Evolutionary conservation across 2,888 invertebrate species (phyloP).

Genomic region (Trissolcus brochymenae): DNA sequence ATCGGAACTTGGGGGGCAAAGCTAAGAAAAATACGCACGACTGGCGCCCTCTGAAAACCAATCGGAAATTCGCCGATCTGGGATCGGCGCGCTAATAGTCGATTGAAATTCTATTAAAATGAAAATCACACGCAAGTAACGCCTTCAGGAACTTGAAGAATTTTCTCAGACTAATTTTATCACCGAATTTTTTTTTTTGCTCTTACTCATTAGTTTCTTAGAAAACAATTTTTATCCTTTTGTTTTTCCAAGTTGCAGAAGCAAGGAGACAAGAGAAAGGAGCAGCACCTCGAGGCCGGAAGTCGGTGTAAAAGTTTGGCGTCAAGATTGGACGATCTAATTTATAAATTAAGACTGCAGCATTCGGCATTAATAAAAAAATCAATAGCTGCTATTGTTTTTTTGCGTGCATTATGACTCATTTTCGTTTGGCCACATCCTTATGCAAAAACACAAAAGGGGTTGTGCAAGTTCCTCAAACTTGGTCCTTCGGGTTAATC

Average conservation of each 20-base stretch:
- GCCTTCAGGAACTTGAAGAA: constrained; percentile 23
- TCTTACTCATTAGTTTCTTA: constrained; percentile 4
- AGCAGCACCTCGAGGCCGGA: constrained; percentile 13
- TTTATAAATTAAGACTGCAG: constrained; percentile 40
- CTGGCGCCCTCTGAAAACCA: constrained; percentile 70
- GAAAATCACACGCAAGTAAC: constrained; percentile 18
- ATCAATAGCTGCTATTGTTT: constrained; percentile 27
- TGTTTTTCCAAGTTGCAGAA: constrained; percentile 6
- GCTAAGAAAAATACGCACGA: constrained; percentile 65
- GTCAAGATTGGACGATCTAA: constrained; percentile 39
- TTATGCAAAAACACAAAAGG: background rate
- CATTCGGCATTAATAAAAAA: constrained; percentile 20
- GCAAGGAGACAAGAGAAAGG: constrained; percentile 6
- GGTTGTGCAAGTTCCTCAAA: constrained; percentile 32
- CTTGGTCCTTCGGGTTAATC: constrained; percentile 33
- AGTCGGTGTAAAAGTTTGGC: constrained; percentile 33
- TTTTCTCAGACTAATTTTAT: constrained; percentile 21
- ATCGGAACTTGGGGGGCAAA: constrained; percentile 58
- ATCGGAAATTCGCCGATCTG: constrained; percentile 29
- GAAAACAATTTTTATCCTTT: constrained; percentile 13
- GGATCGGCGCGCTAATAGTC: constrained; percentile 4
- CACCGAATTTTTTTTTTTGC: background rate
- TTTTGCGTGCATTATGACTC: constrained; percentile 13
- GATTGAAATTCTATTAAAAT: constrained; percentile 20
- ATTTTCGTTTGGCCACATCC: background rate